Conservation (phyloP, 2,797 vertebrate genomes). For the Cirrhinus molitorella region DNA sequence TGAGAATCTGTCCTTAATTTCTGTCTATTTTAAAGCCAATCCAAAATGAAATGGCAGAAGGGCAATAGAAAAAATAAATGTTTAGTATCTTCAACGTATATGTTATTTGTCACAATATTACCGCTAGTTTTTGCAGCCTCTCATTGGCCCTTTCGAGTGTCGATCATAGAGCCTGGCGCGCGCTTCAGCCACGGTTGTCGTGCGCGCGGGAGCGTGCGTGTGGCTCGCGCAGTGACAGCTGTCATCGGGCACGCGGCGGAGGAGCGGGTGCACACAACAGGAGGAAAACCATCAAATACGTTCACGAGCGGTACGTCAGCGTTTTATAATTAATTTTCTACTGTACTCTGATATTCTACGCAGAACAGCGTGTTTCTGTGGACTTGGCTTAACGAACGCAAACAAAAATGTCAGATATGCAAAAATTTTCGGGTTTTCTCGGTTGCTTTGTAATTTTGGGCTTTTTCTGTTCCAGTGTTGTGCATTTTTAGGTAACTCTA, state of each 20-base stretch:
- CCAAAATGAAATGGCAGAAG: too few species aligned
- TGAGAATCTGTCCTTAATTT: too few species aligned
- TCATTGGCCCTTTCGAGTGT: slow-evolving; percentile 21
- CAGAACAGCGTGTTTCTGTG: background rate
- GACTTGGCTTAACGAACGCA: background rate
- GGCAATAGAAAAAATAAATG: too few species aligned
- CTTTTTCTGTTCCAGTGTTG: background rate
- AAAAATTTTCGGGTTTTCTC: background rate
- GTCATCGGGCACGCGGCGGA: background rate
- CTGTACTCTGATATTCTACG: too few species aligned
- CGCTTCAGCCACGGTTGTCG: background rate
- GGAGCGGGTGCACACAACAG: background rate
- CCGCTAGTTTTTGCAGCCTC: background rate
- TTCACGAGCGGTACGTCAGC: background rate
- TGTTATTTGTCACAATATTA: too few species aligned
- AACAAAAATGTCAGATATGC: background rate
- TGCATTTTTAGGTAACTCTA: background rate
- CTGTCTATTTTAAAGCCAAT: too few species aligned
- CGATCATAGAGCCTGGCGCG: background rate
- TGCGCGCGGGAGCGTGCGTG: background rate
- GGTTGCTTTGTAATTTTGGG: background rate
- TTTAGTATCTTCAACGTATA: too few species aligned
- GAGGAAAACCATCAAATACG: background rate
- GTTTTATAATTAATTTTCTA: background rate
- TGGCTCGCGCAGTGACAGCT: slow-evolving; percentile 32